Conservation (phyloP, 2,888 invertebrate species). For the Maniola hyperantus region DNA sequence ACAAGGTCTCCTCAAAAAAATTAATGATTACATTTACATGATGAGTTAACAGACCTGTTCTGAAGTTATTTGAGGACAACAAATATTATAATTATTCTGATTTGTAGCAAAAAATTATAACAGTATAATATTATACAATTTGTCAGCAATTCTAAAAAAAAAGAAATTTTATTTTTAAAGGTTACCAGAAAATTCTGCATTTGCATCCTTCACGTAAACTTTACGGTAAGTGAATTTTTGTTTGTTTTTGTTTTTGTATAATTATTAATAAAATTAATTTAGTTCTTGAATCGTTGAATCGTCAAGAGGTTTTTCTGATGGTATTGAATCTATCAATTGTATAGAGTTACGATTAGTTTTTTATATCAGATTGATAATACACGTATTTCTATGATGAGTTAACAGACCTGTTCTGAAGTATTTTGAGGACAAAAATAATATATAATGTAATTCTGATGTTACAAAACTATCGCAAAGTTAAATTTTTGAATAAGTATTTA, state of each 20-base stretch:
- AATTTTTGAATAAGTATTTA: background rate
- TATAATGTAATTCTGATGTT: background rate
- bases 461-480: background rate
- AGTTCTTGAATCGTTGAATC: too few relatives aligned
- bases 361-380: too few relatives aligned
- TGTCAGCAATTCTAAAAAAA: background rate
- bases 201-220: background rate
- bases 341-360: too few relatives aligned
- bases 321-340: too few relatives aligned
- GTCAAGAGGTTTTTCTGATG: too few relatives aligned
- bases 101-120: background rate
- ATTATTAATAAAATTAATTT: too few relatives aligned
- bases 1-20: too few relatives aligned
- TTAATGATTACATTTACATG: conserved; percentile 22
- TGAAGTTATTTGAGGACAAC: conserved; percentile 57
- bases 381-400: conserved; percentile 33
- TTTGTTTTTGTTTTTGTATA: too few relatives aligned
- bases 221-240: background rate
- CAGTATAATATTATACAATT: too few relatives aligned
- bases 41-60: conserved; percentile 64
- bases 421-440: background rate
- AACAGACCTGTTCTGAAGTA: conserved; percentile 42
- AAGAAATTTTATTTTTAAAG: background rate
- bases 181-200: background rate
- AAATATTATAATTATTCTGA: conserved; percentile 41